phyloP scores from a whole-genome alignment of 2,888 invertebrate genomes.

The Drosophila austrosaltans region DNA sequence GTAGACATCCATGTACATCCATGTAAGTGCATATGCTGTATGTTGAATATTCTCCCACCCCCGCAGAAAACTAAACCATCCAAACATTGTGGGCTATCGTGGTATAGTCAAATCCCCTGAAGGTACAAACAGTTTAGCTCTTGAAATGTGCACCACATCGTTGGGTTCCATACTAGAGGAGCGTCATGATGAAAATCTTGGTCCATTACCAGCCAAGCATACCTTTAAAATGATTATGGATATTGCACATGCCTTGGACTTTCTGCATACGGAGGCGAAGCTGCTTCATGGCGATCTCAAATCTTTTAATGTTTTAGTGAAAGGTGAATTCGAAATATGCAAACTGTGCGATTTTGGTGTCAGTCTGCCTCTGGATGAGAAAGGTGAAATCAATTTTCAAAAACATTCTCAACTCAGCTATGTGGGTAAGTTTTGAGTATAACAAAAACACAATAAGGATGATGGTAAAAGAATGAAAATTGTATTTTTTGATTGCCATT shows the following conservation, averaged over 20 bases:
- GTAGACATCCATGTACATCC: conserved; percentile 24
- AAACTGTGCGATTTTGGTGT: conserved; percentile 95
- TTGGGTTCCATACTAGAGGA: conserved; percentile 90
- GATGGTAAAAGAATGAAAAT: no score
- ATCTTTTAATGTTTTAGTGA: conserved; percentile 91
- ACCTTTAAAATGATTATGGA: conserved; percentile 88
- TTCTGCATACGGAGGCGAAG: conserved; percentile 89
- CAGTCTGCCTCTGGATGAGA: conserved; percentile 88
- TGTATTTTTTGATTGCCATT: background rate
- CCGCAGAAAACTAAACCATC: conserved; percentile 87
- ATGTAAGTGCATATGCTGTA: conserved; percentile 47
- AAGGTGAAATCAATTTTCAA: conserved; percentile 86
- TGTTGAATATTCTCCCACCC: background rate
- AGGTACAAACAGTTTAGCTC: conserved; percentile 87
- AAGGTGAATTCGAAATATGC: conserved; percentile 89
- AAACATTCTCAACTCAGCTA: conserved; percentile 85
- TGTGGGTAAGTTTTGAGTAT: conserved; percentile 84
- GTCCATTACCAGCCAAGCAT: conserved; percentile 86
- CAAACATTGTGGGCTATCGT: conserved; percentile 92
- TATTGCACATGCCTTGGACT: conserved; percentile 89
- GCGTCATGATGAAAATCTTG: conserved; percentile 85
- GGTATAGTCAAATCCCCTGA: conserved; percentile 83
- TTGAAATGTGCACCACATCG: conserved; percentile 90
- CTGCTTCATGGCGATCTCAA: conserved; percentile 93
- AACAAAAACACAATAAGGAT: background rate